Percentiles rank a stretch among this genome's conserved stretches.
Evolutionary conservation across 2,797 vertebrate genomes (phyloP).

Genomic region (Schizopygopsis pylzovi): DNA sequence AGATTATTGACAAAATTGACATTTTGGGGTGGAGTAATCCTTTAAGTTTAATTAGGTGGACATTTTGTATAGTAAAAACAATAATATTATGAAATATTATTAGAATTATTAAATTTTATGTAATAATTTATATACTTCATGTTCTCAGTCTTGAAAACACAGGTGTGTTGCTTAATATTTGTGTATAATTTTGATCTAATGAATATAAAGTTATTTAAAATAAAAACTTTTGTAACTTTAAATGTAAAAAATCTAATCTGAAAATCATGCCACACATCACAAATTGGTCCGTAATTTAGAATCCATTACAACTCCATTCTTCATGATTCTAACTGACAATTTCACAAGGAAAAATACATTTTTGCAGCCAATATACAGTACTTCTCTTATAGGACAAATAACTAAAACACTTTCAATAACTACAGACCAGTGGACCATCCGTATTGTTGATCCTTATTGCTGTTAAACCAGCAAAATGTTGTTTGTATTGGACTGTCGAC

Average conservation of each 20-base stretch:
- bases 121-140: no score
- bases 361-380: neutral
- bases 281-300: neutral
- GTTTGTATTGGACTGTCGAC: neutral
- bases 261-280: neutral
- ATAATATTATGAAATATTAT: neutral
- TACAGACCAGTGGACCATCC: no score
- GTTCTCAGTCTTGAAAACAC: neutral
- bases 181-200: neutral
- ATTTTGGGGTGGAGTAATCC: no score
- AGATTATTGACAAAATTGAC: no score
- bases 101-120: neutral
- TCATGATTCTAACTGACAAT: neutral
- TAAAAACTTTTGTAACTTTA: neutral
- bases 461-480: neutral
- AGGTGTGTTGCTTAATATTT: no score
- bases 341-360: neutral
- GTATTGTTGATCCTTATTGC: neutral
- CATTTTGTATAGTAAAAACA: neutral
- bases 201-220: neutral
- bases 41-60: neutral
- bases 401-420: neutral
- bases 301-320: neutral
- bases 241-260: neutral
- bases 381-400: neutral